Percentiles rank a stretch among this genome's conserved stretches.
phyloP scores from a whole-genome alignment of 2,113 vertebrate genomes.

The Melospiza melodia region DNA sequence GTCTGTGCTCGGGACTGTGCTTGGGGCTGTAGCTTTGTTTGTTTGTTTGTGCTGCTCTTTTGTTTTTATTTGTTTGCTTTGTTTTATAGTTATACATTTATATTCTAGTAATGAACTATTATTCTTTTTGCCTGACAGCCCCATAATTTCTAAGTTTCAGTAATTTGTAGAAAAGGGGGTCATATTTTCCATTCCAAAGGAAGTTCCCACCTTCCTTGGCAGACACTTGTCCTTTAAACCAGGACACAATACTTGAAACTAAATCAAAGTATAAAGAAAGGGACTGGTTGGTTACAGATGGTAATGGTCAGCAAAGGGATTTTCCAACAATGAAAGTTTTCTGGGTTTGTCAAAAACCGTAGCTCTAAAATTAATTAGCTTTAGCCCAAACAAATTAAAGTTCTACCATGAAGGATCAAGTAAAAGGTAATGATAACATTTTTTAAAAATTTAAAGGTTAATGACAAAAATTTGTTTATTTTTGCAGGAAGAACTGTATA shows the following conservation, averaged over 20 bases:
- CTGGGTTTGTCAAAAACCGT: background rate
- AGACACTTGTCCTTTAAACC: background rate
- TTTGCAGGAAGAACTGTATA: background rate
- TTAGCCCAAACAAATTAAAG: background rate
- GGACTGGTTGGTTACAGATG: rapidly evolving
- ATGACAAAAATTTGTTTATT: background rate
- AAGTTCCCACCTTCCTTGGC: background rate
- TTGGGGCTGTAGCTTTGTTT: too few relatives aligned
- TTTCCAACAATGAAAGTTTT: background rate
- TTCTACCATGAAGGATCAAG: too few relatives aligned
- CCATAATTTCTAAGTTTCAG: background rate
- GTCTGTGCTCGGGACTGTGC: too few relatives aligned
- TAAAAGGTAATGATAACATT: background rate
- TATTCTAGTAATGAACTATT: background rate
- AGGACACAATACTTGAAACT: background rate
- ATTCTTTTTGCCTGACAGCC: background rate
- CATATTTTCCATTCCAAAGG: background rate
- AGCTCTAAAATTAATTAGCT: background rate
- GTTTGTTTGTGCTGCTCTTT: background rate
- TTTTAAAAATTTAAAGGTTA: background rate
- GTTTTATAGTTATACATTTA: too few relatives aligned
- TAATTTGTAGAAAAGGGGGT: background rate
- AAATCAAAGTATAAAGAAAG: background rate
- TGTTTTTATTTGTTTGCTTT: background rate
- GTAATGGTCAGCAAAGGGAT: rapidly evolving